Conservation (phyloP, 2,888 invertebrate genomes). For the Nyleta sp. region DNA sequence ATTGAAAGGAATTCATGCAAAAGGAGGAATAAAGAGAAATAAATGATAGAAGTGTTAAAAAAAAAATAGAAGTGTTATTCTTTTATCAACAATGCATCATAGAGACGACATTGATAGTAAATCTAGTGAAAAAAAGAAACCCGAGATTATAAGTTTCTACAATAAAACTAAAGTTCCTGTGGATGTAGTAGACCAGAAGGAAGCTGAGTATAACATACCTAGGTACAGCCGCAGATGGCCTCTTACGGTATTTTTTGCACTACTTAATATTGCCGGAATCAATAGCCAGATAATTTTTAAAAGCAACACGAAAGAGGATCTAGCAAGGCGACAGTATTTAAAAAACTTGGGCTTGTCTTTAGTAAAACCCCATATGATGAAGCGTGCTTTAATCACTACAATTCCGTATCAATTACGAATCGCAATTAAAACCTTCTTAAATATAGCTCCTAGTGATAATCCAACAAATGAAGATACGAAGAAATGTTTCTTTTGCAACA, state of each 20-base stretch:
- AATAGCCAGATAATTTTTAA: neutral
- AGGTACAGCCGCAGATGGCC: neutral
- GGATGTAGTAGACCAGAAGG: neutral
- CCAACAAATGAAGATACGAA: neutral
- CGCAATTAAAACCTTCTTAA: neutral
- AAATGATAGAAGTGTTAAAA: too few species aligned
- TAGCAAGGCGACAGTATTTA: neutral
- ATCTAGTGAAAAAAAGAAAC: neutral
- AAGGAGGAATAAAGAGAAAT: too few species aligned
- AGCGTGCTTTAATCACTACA: neutral
- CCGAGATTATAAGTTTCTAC: conserved; percentile 3
- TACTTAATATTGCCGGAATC: neutral
- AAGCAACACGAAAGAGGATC: neutral
- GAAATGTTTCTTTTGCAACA: neutral
- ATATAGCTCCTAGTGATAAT: neutral
- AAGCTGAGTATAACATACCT: neutral
- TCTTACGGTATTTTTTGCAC: neutral
- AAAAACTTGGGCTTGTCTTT: neutral
- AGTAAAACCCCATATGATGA: neutral
- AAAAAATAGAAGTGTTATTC: neutral
- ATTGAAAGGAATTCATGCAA: too few species aligned
- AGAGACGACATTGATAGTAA: neutral
- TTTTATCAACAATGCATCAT: neutral
- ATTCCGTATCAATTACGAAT: neutral
- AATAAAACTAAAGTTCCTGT: conserved; percentile 3